Conservation (phyloP, 2,113 vertebrate genomes). For the Cottus gobio region DNA sequence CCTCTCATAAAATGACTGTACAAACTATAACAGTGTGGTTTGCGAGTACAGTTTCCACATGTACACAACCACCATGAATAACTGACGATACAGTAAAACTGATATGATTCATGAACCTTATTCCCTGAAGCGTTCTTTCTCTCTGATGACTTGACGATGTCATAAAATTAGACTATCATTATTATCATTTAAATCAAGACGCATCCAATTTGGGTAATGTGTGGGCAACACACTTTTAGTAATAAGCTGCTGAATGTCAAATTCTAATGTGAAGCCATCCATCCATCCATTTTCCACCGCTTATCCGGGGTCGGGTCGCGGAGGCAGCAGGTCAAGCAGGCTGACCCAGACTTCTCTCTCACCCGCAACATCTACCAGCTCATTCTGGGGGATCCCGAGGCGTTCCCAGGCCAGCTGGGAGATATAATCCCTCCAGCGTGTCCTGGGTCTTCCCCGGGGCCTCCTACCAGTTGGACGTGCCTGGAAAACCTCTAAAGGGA, state of each 20-base stretch:
- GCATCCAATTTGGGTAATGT: slow-evolving; percentile 4
- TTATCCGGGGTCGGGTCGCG: too few relatives aligned
- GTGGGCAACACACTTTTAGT: slow-evolving; percentile 11
- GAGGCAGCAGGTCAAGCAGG: too few relatives aligned
- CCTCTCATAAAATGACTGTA: neutral
- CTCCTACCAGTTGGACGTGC: too few relatives aligned
- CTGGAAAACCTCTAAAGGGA: too few relatives aligned
- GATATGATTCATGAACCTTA: neutral
- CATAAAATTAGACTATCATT: neutral
- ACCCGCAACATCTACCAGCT: too few relatives aligned
- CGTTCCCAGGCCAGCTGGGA: too few relatives aligned
- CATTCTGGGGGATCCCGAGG: too few relatives aligned
- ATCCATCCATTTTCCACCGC: too few relatives aligned
- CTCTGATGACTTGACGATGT: slow-evolving; percentile 4
- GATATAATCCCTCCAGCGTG: too few relatives aligned
- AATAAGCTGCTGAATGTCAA: slow-evolving; percentile 10
- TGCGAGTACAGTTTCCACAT: neutral
- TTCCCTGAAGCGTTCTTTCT: neutral
- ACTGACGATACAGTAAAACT: neutral
- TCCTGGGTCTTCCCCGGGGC: too few relatives aligned
- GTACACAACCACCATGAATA: neutral
- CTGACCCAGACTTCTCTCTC: too few relatives aligned
- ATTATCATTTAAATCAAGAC: neutral
- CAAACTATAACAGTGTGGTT: neutral
- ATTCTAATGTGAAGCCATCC: slow-evolving; percentile 19